These are phyloP conservation scores for Camponotus pennsylvanicus DNA, from an alignment of 1,140 invertebrate genomes.

Conservation along the genomic window DNA sequence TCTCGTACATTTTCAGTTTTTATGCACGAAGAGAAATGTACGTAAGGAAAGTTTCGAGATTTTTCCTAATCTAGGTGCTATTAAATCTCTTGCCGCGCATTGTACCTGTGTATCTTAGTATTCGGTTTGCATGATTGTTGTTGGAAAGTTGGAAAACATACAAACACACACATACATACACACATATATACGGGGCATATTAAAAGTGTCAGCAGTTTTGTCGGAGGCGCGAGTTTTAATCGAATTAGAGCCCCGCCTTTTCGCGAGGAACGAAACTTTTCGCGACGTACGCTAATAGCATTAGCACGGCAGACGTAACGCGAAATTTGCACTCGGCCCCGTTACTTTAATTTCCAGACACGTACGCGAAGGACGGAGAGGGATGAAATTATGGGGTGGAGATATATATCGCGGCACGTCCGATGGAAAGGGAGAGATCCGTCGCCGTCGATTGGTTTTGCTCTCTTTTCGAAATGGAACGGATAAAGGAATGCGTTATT, in stretches of 20 bases:
- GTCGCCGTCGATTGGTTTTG: constrained; percentile 54
- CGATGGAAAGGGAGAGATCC: constrained; percentile 37
- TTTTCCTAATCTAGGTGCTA: neutral
- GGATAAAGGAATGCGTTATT: constrained; percentile 56
- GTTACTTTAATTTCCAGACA: constrained; percentile 62
- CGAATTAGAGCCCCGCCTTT: constrained; percentile 60
- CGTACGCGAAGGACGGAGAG: constrained; percentile 35
- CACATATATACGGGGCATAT: constrained; percentile 25
- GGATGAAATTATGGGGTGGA: constrained; percentile 58
- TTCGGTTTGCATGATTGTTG: constrained; percentile 30
- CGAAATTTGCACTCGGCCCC: constrained; percentile 44
- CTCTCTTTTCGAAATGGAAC: constrained; percentile 22
- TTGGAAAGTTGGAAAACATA: constrained; percentile 3
- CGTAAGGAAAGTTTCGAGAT: neutral
- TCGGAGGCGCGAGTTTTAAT: constrained; percentile 49
- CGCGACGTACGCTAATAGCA: constrained; percentile 64
- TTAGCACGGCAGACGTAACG: constrained; percentile 52
- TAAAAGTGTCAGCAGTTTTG: constrained; percentile 65
- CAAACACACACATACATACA: too few relatives aligned
- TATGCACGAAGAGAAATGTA: too few relatives aligned
- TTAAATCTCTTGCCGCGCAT: constrained; percentile 2
- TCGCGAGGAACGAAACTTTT: constrained; percentile 57
- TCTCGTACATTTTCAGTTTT: neutral
- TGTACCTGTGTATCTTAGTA: neutral
- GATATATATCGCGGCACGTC: constrained; percentile 46